Percentiles rank a stretch among this genome's conserved stretches.
These are phyloP conservation scores for Sitta carolinensis DNA, from an alignment of 2,797 vertebrate species.

Conservation along the genomic window DNA sequence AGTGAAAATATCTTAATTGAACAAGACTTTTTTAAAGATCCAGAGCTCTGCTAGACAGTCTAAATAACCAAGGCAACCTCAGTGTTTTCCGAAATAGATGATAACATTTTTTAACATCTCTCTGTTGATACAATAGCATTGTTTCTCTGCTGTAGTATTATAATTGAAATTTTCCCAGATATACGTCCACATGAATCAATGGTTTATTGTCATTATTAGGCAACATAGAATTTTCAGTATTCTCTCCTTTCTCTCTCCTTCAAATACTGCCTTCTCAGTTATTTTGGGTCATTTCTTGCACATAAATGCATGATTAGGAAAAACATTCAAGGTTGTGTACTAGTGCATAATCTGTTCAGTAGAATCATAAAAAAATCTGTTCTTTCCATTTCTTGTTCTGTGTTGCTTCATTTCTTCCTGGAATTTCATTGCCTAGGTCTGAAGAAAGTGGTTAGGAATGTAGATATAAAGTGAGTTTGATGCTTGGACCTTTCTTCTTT, in stretches of 20 bases:
- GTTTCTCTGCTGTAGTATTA: not conserved
- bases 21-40: not conserved
- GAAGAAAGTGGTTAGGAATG: not conserved
- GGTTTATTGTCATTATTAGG: not conserved
- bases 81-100: not conserved
- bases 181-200: not conserved
- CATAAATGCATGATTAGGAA: not conserved
- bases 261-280: not conserved
- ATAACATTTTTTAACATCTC: not conserved
- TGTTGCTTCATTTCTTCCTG: not conserved
- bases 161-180: not conserved
- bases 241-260: not conserved
- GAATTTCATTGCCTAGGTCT: not conserved
- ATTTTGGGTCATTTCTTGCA: not conserved
- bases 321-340: not conserved
- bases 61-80: not conserved
- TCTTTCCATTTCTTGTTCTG: not conserved
- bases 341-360: not conserved
- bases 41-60: not conserved
- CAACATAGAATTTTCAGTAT: not conserved
- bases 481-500: not conserved
- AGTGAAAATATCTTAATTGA: not conserved
- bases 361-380: not conserved
- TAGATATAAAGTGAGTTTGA: fast-evolving
- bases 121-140: not conserved